Percentiles rank a stretch among this genome's conserved stretches.
These are phyloP conservation scores for Philereme transversata DNA, from an alignment of 2,888 invertebrate genomes.

Conservation along the genomic window DNA sequence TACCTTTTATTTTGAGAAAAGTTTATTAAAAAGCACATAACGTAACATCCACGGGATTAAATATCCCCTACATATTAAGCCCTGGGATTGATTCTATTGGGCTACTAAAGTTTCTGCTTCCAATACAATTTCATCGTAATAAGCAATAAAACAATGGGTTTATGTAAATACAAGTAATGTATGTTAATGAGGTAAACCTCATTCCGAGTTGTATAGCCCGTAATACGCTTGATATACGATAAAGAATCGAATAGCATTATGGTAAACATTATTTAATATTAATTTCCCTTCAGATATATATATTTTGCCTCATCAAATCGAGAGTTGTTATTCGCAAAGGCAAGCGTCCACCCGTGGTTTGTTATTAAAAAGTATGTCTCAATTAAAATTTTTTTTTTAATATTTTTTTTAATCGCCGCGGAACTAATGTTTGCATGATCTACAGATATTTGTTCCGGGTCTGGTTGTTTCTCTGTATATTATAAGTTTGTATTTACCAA, in stretches of 20 bases:
- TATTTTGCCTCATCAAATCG: conserved; percentile 2
- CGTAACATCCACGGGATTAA: too few relatives aligned
- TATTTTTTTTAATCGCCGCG: too few relatives aligned
- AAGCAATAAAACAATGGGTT: conserved; percentile 20
- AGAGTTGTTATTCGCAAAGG: conserved; percentile 2
- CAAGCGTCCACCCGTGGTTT: neutral
- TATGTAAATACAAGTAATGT: conserved; percentile 28
- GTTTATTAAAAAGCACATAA: too few relatives aligned
- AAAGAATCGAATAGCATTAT: conserved; percentile 25
- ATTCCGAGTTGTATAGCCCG: conserved; percentile 10
- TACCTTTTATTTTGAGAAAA: too few relatives aligned
- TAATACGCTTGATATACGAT: conserved; percentile 25
- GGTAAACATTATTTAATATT: conserved; percentile 22
- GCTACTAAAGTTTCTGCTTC: conserved; percentile 13
- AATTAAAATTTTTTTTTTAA: too few relatives aligned
- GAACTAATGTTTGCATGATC: too few relatives aligned
- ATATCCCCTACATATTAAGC: neutral
- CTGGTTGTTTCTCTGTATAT: too few relatives aligned
- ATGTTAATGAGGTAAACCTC: conserved; percentile 27
- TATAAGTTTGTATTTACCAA: too few relatives aligned
- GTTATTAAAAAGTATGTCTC: too few relatives aligned
- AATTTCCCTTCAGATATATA: conserved; percentile 16
- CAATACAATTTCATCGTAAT: conserved; percentile 14
- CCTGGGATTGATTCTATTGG: conserved; percentile 2
- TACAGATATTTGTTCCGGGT: too few relatives aligned